phyloP scores from a whole-genome alignment of 2,797 vertebrate species.

The Mormyrus hasselquistii region DNA sequence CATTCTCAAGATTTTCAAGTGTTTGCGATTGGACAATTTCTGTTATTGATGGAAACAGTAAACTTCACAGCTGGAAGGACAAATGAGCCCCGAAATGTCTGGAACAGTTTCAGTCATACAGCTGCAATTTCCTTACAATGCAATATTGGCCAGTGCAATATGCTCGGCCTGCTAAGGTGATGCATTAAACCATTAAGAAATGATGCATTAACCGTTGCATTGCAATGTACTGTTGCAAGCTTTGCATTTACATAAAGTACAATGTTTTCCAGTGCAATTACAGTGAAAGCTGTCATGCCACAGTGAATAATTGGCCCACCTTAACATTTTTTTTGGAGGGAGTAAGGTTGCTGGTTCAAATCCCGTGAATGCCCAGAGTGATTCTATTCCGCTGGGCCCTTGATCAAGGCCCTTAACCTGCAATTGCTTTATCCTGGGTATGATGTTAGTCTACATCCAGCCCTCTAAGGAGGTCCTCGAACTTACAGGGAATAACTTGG shows the following conservation, averaged over 20 bases:
- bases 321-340: neutral
- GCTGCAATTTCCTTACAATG: neutral
- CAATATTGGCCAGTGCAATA: neutral
- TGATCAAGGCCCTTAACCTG: neutral
- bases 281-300: neutral
- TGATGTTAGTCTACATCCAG: no score
- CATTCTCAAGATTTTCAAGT: neutral
- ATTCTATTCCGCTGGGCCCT: neutral
- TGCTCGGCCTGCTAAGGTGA: neutral
- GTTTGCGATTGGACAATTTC: neutral
- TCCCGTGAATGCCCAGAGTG: neutral
- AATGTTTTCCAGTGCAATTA: neutral
- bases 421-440: neutral
- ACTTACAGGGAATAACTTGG: neutral
- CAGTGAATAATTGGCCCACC: neutral
- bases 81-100: neutral
- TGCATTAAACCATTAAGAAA: slow-evolving; percentile 6
- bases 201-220: neutral
- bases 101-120: neutral
- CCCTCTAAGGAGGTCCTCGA: neutral
- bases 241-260: neutral
- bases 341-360: neutral
- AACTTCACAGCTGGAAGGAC: neutral
- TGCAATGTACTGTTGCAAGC: neutral
- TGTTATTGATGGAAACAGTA: neutral